A percentile compares a stretch with the other conserved stretches of the same genome.
Conservation (phyloP, 2,113 vertebrate genomes). For the Colaptes auratus region DNA sequence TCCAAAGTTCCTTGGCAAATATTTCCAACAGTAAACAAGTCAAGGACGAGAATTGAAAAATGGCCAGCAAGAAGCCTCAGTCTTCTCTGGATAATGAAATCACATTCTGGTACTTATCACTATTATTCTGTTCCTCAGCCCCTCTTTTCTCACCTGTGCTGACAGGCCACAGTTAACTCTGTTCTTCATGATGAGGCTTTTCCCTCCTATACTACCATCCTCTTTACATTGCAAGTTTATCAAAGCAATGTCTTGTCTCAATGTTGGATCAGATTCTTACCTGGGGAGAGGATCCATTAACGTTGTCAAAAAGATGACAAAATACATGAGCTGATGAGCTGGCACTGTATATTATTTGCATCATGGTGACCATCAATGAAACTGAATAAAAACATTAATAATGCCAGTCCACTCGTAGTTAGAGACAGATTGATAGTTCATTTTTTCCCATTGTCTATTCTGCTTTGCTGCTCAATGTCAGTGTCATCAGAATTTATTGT, state of each 20-base stretch:
- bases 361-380: neutral
- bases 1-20: slow-evolving; percentile 62
- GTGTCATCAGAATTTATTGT: neutral
- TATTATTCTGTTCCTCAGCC: neutral
- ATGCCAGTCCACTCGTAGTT: neutral
- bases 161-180: slow-evolving; percentile 15
- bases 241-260: neutral
- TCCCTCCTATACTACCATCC: neutral
- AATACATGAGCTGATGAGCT: neutral
- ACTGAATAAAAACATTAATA: neutral
- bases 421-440: neutral
- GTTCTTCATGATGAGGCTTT: neutral
- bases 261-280: neutral
- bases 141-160: slow-evolving; percentile 19
- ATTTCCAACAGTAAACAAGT: slow-evolving; percentile 63
- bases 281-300: neutral
- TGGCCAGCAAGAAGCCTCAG: neutral
- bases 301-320: neutral
- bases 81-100: slow-evolving; percentile 11
- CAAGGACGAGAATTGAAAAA: slow-evolving; percentile 32
- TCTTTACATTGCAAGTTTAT: neutral
- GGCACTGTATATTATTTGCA: neutral
- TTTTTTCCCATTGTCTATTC: neutral
- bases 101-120: neutral
- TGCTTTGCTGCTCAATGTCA: neutral